Percentiles rank a stretch among this genome's conserved stretches.
Evolutionary conservation across 2,113 vertebrate genomes (phyloP).

Genomic region (Brevimyrus niger): DNA sequence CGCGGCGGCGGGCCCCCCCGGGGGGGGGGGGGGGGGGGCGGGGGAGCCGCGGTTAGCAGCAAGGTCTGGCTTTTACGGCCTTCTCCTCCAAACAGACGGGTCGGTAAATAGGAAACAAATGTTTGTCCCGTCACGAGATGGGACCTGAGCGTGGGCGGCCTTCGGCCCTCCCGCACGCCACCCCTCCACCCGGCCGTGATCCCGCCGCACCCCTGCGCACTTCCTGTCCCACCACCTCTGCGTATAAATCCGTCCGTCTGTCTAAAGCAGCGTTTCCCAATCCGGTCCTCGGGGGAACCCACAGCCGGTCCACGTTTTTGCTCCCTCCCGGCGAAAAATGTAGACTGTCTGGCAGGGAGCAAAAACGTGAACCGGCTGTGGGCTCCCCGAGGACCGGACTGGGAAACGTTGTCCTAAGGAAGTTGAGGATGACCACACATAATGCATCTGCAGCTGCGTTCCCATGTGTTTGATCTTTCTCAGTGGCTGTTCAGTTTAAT

Average conservation of each 20-base stretch:
- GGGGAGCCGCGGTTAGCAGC: slow-evolving; percentile 19
- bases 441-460: slow-evolving; percentile 43
- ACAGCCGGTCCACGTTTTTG: background rate
- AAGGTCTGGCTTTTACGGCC: slow-evolving; percentile 13
- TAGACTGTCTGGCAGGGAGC: background rate
- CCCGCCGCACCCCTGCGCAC: background rate
- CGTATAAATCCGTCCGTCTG: background rate
- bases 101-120: slow-evolving; percentile 25
- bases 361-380: background rate
- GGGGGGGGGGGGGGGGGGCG: too few species aligned
- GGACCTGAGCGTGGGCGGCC: background rate
- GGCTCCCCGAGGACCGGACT: background rate
- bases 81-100: background rate
- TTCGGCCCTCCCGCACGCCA: background rate
- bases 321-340: background rate
- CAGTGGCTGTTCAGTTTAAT: slow-evolving; percentile 26
- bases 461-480: slow-evolving; percentile 47
- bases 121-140: background rate
- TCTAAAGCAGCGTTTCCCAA: background rate
- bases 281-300: background rate
- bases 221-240: background rate
- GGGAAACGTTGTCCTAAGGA: slow-evolving; percentile 19
- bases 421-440: slow-evolving; percentile 43
- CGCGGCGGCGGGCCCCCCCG: too few species aligned
- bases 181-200: background rate